Conservation (phyloP, 2,113 vertebrate species). For the Rattus norvegicus region GRCr8 NC_086039.1:45009501-45010000, state of each 20-base stretch:
- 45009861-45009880: constrained; percentile 61
- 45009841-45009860: background rate
- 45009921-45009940: constrained; percentile 17
- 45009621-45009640: background rate
- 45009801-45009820: constrained; percentile 51
- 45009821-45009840: background rate
- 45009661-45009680: constrained; percentile 65
- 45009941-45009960: background rate
- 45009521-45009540: constrained; percentile 7
- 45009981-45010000: background rate
- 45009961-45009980: background rate
- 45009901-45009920: background rate
- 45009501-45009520: constrained; percentile 60
- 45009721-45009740: background rate
- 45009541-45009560: constrained; percentile 75
- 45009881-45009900: constrained; percentile 53
- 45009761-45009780: constrained; percentile 23
- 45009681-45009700: constrained; percentile 62
- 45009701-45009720: constrained; percentile 71
- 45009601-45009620: background rate
- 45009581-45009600: background rate
- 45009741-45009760: constrained; percentile 17
- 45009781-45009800: constrained; percentile 59
- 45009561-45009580: constrained; percentile 52
- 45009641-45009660: background rate